Evolutionary conservation across 2,888 invertebrate genomes (phyloP), one percentile per base, ranked within the genome.

Genomic region (Parapristionchus giblindavisi): DNA sequence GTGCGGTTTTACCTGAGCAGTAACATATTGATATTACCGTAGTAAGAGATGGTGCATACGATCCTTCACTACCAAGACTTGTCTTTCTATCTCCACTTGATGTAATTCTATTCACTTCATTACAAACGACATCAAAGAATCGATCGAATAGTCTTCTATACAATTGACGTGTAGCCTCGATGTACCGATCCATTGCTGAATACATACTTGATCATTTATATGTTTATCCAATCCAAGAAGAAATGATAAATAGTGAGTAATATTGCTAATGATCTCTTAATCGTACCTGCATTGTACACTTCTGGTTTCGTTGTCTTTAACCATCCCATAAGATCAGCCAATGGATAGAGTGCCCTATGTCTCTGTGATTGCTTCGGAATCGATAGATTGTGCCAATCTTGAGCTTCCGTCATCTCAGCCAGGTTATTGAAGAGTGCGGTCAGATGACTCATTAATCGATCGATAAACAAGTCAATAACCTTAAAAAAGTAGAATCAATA

Each of bases 381-480:
- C 40, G 91, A 91, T 74, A 94, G 89, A 56, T 89, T 89, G 58
- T 85, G 82, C 82, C 84, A 84, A 72, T 84, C 82, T 38, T 85
- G 82, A 17, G 79, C 79, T 32, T 80, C 78, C 2, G 83, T 56
- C 56, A 54, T 71, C 24, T 71, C 70, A 5, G 70, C 70, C 90
- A 95, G 92, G 90, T 97, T 95, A 86, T 96, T 94, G 84, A 98
- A 95, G 71, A 95, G 91, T 90, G 97, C 96, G 89, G 96, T 96
- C 70, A 98, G 91, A 89, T 97, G 95, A 29, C 95, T 92, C 77
- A 93, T 93, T 73, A 97, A 92, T 60, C 93, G 92, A 75, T 93
- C 92, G 0, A 94, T 93, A 89, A 95, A 94, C 88, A 92, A 92
- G 51, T 92, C 92, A 87, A 92, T 60, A 5, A 61, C 80, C 40